Evolutionary conservation across 2,888 invertebrate species (phyloP).

Genomic region (Nasonia oneida): DNA sequence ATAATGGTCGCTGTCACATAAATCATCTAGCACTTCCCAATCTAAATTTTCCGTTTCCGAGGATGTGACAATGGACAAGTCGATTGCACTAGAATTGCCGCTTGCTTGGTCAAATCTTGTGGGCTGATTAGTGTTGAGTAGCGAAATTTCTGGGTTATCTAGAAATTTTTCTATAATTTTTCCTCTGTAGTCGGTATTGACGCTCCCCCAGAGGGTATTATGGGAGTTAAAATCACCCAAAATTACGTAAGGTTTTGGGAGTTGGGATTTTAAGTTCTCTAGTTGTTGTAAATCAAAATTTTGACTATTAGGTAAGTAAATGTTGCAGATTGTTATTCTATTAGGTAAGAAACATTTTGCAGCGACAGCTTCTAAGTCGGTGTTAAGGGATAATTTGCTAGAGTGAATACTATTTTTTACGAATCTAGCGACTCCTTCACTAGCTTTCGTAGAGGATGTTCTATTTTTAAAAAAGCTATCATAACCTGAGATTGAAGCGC

Average conservation of each 20-base stretch:
- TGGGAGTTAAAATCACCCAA: not conserved
- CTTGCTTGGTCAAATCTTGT: not conserved
- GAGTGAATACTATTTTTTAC: too few relatives aligned
- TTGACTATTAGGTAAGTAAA: too few relatives aligned
- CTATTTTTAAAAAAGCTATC: too few relatives aligned
- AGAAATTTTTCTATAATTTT: not conserved
- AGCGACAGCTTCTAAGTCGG: too few relatives aligned
- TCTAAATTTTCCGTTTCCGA: not conserved
- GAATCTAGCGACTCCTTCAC: too few relatives aligned
- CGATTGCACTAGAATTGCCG: not conserved
- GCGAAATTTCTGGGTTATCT: not conserved
- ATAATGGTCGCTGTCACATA: constrained; percentile 10
- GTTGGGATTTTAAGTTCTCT: too few relatives aligned
- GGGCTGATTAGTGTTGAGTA: not conserved
- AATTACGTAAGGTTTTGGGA: not conserved
- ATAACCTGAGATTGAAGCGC: too few relatives aligned
- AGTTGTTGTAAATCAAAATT: too few relatives aligned
- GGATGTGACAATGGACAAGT: constrained; percentile 9
- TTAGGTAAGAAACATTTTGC: too few relatives aligned
- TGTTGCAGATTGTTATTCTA: too few relatives aligned
- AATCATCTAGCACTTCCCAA: not conserved
- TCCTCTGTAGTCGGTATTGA: not conserved
- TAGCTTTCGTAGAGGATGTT: too few relatives aligned
- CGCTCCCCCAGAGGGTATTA: not conserved
- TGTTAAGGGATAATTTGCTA: too few relatives aligned